Evolutionary conservation across 2,797 vertebrate species (phyloP).

Genomic region (Syngnathus rostellatus): DNA sequence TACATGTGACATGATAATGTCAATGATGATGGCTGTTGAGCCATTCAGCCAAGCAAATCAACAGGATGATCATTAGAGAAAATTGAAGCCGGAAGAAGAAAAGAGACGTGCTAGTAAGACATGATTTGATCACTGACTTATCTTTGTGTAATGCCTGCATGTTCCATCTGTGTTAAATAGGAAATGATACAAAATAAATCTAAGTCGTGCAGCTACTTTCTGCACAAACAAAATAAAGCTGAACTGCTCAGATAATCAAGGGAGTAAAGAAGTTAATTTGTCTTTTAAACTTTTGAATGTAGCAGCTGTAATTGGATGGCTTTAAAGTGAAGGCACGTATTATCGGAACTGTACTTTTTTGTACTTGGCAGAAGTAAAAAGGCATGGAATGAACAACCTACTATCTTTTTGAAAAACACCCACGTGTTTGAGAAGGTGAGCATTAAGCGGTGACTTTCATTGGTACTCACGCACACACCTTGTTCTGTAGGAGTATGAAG

Average conservation of each 20-base stretch:
- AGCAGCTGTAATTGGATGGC: neutral
- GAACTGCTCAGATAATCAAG: no score
- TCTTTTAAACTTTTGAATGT: no score
- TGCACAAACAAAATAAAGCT: no score
- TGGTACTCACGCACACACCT: neutral
- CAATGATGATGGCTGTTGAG: neutral
- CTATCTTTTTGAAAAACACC: neutral
- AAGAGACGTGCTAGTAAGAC: neutral
- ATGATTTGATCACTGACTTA: neutral
- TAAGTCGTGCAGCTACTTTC: no score
- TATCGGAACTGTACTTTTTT: neutral
- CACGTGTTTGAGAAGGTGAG: neutral
- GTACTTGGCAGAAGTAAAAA: neutral
- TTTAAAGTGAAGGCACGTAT: neutral
- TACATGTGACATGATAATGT: conserved; percentile 3
- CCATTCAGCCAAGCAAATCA: neutral
- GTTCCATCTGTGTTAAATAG: neutral
- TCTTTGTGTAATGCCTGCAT: neutral
- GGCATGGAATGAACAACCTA: neutral
- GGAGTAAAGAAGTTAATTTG: no score
- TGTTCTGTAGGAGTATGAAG: neutral
- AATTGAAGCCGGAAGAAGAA: neutral
- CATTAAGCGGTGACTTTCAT: neutral
- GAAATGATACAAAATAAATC: neutral
- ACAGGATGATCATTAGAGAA: neutral